Conservation (phyloP, 1,140 invertebrate species). For the Drosophila orena region DNA sequence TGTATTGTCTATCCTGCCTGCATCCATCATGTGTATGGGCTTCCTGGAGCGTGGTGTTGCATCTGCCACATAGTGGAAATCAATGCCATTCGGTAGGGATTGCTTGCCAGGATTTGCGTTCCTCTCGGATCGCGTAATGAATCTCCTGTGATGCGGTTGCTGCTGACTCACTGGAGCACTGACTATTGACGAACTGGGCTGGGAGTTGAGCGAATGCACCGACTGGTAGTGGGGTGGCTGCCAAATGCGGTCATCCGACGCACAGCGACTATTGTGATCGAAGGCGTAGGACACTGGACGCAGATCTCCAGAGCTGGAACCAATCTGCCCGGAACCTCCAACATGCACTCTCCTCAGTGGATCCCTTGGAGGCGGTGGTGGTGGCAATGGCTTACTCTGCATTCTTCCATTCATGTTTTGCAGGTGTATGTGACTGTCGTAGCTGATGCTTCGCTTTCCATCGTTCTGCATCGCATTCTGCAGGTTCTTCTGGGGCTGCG, state of each 20-base stretch:
- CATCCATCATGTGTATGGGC: slow-evolving; percentile 87
- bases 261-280: slow-evolving; percentile 82
- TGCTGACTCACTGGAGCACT: slow-evolving; percentile 51
- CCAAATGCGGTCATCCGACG: slow-evolving; percentile 84
- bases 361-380: slow-evolving; percentile 90
- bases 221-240: slow-evolving; percentile 86
- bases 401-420: slow-evolving; percentile 59
- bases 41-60: slow-evolving; percentile 88
- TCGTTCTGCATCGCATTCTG: slow-evolving; percentile 73
- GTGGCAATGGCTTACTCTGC: slow-evolving; percentile 85
- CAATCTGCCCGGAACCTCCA: slow-evolving; percentile 24
- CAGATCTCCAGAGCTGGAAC: slow-evolving; percentile 64
- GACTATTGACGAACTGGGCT: slow-evolving; percentile 56
- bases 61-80: slow-evolving; percentile 89
- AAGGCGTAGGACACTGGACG: slow-evolving; percentile 86
- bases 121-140: slow-evolving; percentile 69
- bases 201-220: slow-evolving; percentile 74
- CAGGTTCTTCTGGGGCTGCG: slow-evolving; percentile 38
- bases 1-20: slow-evolving; percentile 6
- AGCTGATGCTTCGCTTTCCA: slow-evolving; percentile 81
- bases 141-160: slow-evolving; percentile 57
- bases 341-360: slow-evolving; percentile 86
- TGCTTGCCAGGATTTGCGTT: slow-evolving; percentile 75
- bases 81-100: slow-evolving; percentile 79
- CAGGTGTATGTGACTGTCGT: slow-evolving; percentile 79